These are phyloP conservation scores for Temnopleurus reevesii DNA, from an alignment of 53 echinoderm and acorn worm genomes.

Conservation along the genomic window DNA sequence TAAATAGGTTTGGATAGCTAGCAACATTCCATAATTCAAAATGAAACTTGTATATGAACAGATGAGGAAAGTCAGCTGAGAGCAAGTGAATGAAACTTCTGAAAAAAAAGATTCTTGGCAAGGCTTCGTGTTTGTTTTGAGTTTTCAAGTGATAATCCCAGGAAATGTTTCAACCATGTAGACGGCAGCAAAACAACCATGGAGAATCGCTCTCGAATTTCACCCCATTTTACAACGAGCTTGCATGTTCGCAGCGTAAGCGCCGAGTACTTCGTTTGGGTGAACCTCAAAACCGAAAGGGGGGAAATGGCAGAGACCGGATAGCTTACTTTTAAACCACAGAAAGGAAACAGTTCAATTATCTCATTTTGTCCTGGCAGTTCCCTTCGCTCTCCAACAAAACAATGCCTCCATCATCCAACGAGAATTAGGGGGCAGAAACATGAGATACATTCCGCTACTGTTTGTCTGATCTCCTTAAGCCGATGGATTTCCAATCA, in stretches of 20 bases:
- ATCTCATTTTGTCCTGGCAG: conserved; percentile 38
- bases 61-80: too few species aligned
- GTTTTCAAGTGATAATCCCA: neutral
- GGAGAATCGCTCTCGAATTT: neutral
- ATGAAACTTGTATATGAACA: too few species aligned
- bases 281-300: conserved; percentile 18
- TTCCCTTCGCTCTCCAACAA: neutral
- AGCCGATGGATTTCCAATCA: conserved; percentile 1
- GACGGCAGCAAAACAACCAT: too few species aligned
- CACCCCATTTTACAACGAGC: neutral
- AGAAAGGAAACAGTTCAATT: conserved; percentile 49
- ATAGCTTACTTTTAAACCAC: conserved; percentile 21
- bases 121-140: neutral
- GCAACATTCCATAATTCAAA: too few species aligned
- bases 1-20: too few species aligned
- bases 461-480: conserved; percentile 6
- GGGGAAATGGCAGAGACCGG: conserved; percentile 3
- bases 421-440: neutral
- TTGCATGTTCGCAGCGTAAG: neutral
- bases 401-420: neutral
- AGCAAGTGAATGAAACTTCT: neutral
- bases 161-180: neutral
- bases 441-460: conserved; percentile 3
- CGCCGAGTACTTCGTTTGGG: neutral
- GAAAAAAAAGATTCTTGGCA: neutral